phyloP scores from a whole-genome alignment of 2,888 invertebrate genomes.

The Crocallis elinguaria region DNA sequence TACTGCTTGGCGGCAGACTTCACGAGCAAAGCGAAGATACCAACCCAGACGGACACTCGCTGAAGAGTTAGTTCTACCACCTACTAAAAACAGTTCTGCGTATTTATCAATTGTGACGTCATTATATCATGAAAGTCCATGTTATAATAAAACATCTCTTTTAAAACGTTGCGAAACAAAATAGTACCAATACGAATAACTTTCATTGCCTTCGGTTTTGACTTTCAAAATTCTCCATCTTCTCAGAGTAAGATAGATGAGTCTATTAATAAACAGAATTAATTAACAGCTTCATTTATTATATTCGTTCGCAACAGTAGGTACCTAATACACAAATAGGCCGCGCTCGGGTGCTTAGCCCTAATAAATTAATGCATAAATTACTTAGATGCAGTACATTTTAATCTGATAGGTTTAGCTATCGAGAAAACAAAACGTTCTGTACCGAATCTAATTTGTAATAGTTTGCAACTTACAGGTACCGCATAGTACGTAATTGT shows the following conservation, averaged over 20 bases:
- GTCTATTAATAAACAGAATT: slow-evolving; percentile 28
- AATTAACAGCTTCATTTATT: slow-evolving; percentile 32
- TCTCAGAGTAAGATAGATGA: slow-evolving; percentile 20
- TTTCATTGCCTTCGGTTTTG: slow-evolving; percentile 5
- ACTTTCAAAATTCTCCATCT: background rate
- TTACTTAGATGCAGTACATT: background rate
- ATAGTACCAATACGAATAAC: too few species aligned
- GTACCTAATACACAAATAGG: slow-evolving; percentile 12
- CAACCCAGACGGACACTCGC: too few species aligned
- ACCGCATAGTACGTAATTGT: too few species aligned
- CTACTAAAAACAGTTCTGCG: too few species aligned
- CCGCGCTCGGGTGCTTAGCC: slow-evolving; percentile 6
- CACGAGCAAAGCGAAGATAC: too few species aligned
- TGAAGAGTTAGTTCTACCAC: too few species aligned
- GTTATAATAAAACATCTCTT: background rate
- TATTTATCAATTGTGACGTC: too few species aligned
- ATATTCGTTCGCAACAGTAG: slow-evolving; percentile 15
- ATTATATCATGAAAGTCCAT: background rate
- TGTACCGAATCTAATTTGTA: too few species aligned
- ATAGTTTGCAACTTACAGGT: too few species aligned
- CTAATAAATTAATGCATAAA: slow-evolving; percentile 5
- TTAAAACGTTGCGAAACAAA: too few species aligned
- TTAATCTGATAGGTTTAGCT: background rate
- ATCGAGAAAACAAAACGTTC: background rate
- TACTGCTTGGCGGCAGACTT: too few species aligned